Evolutionary conservation across 2,888 invertebrate genomes (phyloP), one percentile per base, ranked within the genome.

Genomic region (Dryococelus australis): DNA sequence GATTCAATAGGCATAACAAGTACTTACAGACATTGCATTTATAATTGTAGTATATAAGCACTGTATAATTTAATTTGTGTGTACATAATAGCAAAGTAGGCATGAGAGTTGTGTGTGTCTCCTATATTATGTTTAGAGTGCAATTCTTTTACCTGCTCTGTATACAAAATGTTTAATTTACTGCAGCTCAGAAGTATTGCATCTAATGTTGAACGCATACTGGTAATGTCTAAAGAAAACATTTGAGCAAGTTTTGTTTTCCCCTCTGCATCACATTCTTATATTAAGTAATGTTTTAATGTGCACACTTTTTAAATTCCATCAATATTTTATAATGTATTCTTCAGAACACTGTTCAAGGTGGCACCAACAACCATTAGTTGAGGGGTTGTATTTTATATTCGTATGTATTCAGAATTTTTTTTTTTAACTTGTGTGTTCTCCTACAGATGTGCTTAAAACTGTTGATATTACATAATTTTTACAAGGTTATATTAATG

Each of bases 11-110:
- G 83, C 43, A 83, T 28, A 83, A 65, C 84, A 84, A 84, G 88
- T 88, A 88, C 88, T 88, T 88, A 88, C 88, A 87, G 88, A 88
- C 84, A 65, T 87, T 87, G 88, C 88, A 88, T 88, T 88, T 88
- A 88, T 85, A 88, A 84, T 24, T 81, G 80, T 53, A 28, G 26
- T 85, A 84, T 86, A 79, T 84, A 87, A 47, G 12, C 28, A 35
- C 43, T 86, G 65, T 78, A 28, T 47, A 78, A 20, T 28, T 43
- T 3, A 86, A 78, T 28, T 43, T 53, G 47, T 43, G 47, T 85
- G 65, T 35, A 85, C 43, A 78, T 51, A 86, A 65, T 65, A 83
- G 83, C 43, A 12, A 83, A 26, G 80, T 83, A 83, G 43, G 83
- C 20, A 83, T 83, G 28, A 26, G 28, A 28, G 28, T 83, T 83